Conservation (phyloP, 2,113 vertebrate species). For the Syngnathus typhle region DNA sequence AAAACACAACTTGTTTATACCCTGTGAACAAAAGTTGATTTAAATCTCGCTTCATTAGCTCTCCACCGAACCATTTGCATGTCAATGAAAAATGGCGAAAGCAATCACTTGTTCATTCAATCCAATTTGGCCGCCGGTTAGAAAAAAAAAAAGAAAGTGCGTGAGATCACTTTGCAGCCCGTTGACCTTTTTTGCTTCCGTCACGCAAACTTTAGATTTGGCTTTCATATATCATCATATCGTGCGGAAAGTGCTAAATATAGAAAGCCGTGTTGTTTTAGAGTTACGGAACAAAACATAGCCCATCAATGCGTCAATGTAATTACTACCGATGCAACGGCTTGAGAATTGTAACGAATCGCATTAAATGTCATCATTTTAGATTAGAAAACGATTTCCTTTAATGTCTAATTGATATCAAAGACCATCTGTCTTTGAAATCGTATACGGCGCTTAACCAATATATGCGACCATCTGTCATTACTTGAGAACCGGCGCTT, state of each 20-base stretch:
- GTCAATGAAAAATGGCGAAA: conserved; percentile 51
- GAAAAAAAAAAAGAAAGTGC: conserved; percentile 27
- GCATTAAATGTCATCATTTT: not conserved
- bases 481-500: not conserved
- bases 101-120: conserved; percentile 34
- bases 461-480: not conserved
- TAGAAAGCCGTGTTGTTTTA: no score
- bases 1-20: conserved; percentile 47
- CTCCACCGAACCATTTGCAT: conserved; percentile 56
- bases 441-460: not conserved
- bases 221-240: conserved; percentile 5
- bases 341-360: not conserved
- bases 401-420: not conserved
- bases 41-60: conserved; percentile 58
- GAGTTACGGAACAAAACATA: no score
- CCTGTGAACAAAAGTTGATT: conserved; percentile 49
- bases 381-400: not conserved
- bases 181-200: conserved; percentile 28
- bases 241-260: not conserved
- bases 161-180: conserved; percentile 29
- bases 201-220: conserved; percentile 38
- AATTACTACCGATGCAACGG: no score
- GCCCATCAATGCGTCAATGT: no score
- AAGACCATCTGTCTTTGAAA: not conserved
- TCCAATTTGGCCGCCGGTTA: conserved; percentile 13